Evolutionary conservation across 2,797 vertebrate genomes (phyloP).

Genomic region (Pangasius djambal): DNA sequence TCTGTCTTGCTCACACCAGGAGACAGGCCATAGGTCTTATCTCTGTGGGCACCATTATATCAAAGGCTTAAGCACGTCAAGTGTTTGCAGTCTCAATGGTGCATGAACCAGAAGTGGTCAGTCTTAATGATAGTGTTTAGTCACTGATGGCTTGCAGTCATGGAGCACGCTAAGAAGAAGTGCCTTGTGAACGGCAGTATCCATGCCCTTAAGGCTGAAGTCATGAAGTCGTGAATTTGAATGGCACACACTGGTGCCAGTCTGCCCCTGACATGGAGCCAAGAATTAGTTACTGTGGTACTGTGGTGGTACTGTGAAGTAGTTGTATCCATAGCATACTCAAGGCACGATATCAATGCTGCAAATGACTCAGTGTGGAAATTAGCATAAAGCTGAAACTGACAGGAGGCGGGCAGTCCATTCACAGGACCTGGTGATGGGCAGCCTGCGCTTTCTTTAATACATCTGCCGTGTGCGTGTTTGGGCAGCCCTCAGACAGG

Average conservation of each 20-base stretch:
- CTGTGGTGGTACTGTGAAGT: constrained; percentile 56
- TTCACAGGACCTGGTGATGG: constrained; percentile 54
- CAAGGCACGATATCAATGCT: constrained; percentile 44
- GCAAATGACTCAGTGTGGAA: constrained; percentile 60
- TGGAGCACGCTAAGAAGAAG: constrained; percentile 2
- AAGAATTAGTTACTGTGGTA: constrained; percentile 41
- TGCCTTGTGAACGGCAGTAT: constrained; percentile 1
- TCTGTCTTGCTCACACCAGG: constrained; percentile 36
- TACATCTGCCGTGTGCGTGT: constrained; percentile 83
- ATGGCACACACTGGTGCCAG: constrained; percentile 28
- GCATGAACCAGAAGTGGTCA: constrained; percentile 33
- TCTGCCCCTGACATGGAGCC: constrained; percentile 29
- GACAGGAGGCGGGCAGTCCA: constrained; percentile 47
- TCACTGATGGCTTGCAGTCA: constrained; percentile 33
- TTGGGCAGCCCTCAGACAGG: constrained; percentile 78
- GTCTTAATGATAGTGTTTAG: constrained; percentile 20
- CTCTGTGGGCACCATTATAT: constrained; percentile 25
- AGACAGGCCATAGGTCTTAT: constrained; percentile 40
- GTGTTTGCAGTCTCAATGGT: constrained; percentile 30
- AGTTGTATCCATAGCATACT: constrained; percentile 51
- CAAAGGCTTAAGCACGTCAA: constrained; percentile 33
- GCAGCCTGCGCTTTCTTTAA: constrained; percentile 68
- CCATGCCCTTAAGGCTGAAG: constrained; percentile 3
- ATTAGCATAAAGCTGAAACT: constrained; percentile 74
- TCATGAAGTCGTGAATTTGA: background rate